Conservation (phyloP, 2,113 vertebrate genomes). For the Bos taurus region ARS-UCD2.0 NC_037344.1:8083001-8083500, state of each 20-base stretch:
- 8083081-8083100: neutral
- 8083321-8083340: neutral
- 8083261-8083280: neutral
- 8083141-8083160: neutral
- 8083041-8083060: neutral
- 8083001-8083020: neutral
- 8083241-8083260: neutral
- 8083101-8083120: neutral
- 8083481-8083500: neutral
- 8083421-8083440: neutral
- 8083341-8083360: neutral
- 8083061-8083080: neutral
- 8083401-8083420: neutral
- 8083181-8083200: neutral
- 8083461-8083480: neutral
- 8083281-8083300: neutral
- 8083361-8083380: accelerated
- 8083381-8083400: neutral
- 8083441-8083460: neutral
- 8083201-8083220: neutral
- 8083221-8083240: neutral
- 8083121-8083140: neutral
- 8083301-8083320: neutral
- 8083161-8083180: neutral
- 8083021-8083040: neutral